A percentile compares a stretch with the other conserved stretches of the same genome.
Evolutionary conservation across 2,113 vertebrate genomes (phyloP).

Genomic region (Neodontobutis hainanensis): DNA sequence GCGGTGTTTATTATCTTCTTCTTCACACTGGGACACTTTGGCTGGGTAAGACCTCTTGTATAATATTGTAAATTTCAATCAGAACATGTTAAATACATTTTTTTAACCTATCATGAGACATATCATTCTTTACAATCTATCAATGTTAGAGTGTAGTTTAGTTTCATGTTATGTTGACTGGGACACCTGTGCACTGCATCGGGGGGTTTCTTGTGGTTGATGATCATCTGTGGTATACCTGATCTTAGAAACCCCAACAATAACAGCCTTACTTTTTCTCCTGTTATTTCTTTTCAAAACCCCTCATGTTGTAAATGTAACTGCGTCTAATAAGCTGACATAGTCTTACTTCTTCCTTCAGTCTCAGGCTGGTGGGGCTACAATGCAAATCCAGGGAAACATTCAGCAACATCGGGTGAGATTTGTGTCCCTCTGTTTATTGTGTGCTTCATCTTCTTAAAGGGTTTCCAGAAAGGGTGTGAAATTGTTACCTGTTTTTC

Average conservation of each 20-base stretch:
- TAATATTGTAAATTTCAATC: background rate
- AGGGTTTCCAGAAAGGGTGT: no score
- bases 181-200: constrained; percentile 19
- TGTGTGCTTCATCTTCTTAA: no score
- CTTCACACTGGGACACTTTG: constrained; percentile 46
- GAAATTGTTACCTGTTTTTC: no score
- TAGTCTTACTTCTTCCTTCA: no score
- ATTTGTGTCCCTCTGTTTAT: no score
- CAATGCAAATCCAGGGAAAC: no score
- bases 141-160: background rate
- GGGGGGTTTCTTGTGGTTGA: constrained; percentile 58
- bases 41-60: constrained; percentile 54
- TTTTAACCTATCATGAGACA: background rate
- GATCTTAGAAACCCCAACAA: background rate
- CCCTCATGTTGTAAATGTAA: no score
- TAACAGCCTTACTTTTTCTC: background rate
- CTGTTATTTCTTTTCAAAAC: no score
- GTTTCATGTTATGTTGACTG: background rate
- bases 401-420: no score
- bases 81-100: background rate
- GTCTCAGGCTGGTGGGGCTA: no score
- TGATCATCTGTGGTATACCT: constrained; percentile 33
- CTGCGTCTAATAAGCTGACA: no score
- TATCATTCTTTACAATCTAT: background rate
- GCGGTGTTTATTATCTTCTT: constrained; percentile 42